phyloP scores from a whole-genome alignment of 2,797 vertebrate genomes.

The Silurus aristotelis region DNA sequence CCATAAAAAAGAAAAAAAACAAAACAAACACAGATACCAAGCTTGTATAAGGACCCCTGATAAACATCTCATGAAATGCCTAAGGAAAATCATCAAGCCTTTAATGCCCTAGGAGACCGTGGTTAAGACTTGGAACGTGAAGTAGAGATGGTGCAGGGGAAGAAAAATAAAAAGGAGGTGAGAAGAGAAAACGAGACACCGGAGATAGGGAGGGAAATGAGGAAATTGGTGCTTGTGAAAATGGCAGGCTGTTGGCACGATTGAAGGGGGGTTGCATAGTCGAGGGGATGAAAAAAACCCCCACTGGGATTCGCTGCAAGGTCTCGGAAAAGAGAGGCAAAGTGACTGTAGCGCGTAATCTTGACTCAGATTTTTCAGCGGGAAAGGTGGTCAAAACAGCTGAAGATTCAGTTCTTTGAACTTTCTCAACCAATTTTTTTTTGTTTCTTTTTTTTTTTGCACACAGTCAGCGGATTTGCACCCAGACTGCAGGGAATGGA shows the following conservation, averaged over 20 bases:
- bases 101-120: constrained; percentile 50
- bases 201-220: constrained; percentile 42
- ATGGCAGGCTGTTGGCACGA: constrained; percentile 31
- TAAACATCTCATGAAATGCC: constrained; percentile 65
- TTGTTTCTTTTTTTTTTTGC: constrained; percentile 57
- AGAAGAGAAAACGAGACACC: constrained; percentile 47
- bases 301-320: not conserved
- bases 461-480: constrained; percentile 73
- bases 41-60: constrained; percentile 50
- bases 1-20: constrained; percentile 16
- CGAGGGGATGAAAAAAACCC: constrained; percentile 31
- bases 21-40: constrained; percentile 61
- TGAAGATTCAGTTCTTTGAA: constrained; percentile 51
- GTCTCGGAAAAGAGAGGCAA: not conserved
- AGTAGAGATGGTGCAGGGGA: constrained; percentile 11
- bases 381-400: constrained; percentile 6
- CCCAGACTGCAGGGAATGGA: constrained; percentile 65
- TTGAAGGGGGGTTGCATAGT: constrained; percentile 6
- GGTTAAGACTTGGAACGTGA: not conserved
- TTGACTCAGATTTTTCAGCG: not conserved
- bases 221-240: constrained; percentile 39
- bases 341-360: not conserved
- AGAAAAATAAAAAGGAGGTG: constrained; percentile 20
- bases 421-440: constrained; percentile 11
- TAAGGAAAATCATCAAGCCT: constrained; percentile 66